Base-by-base conservation (phyloP, 2,888 invertebrate genomes). In the Pollenia labialis region DNA sequence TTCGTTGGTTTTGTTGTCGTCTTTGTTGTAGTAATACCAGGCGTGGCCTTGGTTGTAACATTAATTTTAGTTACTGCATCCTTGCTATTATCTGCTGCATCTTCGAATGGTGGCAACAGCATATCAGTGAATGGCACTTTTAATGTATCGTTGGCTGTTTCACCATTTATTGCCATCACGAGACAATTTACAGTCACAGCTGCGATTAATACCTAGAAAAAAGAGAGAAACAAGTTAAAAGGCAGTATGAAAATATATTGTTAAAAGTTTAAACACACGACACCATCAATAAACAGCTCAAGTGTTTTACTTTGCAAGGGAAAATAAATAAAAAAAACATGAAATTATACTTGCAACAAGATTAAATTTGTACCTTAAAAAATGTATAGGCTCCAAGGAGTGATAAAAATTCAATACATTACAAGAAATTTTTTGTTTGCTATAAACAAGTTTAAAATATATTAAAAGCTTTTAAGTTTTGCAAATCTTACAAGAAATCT, bases 121-220 rank as follows among this genome's bases (percentile, higher is more conserved):
- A 90, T 90, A 90, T 92, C 92, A 90, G 91, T 92, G 85, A 91
- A 92, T 42, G 92, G 92, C 88, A 90, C 86, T 88, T 88, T 88
- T 86, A 91, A 81, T 81, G 62, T 69, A 89, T 90, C 85, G 87
- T 86, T 80, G 71, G 77, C 81, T 85, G 50, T 66, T 77, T 76
- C 84, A 66, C 85, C 89, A 90, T 90, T 90, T 89, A 92, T 89
- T 89, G 85, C 69, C 81, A 79, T 88, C 85, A 87, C 88, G 75
- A 88, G 88, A 85, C 88, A 91, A 81, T 83, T 88, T 81, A 88
- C 82, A 81, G 89, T 88, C 83, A 90, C 90, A 85, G 90, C 89
- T 89, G 90, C 90, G 88, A 91, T 89, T 87, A 91, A 89, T 88
- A 92, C 82, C 92, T 91, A 89, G 68, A 88, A 89, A 80, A 77